Evolutionary conservation across 1,140 invertebrate genomes (phyloP), one percentile per base, ranked within the genome.

Genomic region (Penaeus indicus): DNA sequence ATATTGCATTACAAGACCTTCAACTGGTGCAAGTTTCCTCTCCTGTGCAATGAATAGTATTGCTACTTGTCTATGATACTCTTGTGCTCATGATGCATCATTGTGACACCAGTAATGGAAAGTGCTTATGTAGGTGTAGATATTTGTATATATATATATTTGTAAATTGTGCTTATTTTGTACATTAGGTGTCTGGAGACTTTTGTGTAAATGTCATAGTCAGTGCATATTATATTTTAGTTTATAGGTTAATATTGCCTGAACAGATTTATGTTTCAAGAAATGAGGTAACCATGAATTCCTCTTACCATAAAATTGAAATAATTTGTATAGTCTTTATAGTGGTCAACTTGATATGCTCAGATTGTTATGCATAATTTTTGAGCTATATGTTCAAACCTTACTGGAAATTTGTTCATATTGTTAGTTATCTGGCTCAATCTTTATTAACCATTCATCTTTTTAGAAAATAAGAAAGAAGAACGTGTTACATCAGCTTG

Each of bases 101-200:
- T 38, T 64, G 61, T 62, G 60, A 83, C 27, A 83, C 47, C 32
- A 62, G n/a, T 83, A 83, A 32, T 62, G 72, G 72, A 38, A 84
- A 63, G 75, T 84, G 82, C 87, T 88, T 84, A 38, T 78, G 81
- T 88, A 84, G 87, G 22, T 88, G 87, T 84, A 84, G 87, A 88
- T 88, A 88, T 79, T 79, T 88, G 87, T 88, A 88, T 75, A 84
- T 83, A 88, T 83, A 83, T 83, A 88, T 88, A 82, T 88, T 88
- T 88, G 87, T 88, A 88, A 64, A 88, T 88, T 88, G 81, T 88
- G 86, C 86, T 88, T 84, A 83, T 88, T 88, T 79, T 88, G 87
- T 88, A 88, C 80, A 88, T 88, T 84, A 84, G 72, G 78, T 80
- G 42, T 81, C 62, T 72, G 77, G 42, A 81, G 72, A 54, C 54